Base-by-base conservation (phyloP, 2,888 invertebrate genomes). In the Orthosia gracilis region DNA sequence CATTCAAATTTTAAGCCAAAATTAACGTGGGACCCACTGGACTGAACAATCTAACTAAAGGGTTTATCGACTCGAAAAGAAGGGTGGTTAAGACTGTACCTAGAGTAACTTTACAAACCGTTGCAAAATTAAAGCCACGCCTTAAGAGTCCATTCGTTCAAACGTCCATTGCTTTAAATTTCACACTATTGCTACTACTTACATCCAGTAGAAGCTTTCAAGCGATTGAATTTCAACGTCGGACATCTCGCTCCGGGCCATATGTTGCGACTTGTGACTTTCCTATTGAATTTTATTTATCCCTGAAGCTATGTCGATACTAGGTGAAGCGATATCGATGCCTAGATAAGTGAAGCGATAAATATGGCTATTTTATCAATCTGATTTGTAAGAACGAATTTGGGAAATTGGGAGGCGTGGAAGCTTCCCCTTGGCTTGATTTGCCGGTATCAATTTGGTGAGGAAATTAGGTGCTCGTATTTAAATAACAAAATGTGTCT, bases 191-290 rank as follows among this genome's bases (percentile, higher is more conserved):
- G 71, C 72, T 81, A 69, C 64, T 73, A 79, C 76, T 85, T 76
- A 78, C 64, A 76, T 63, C 40, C 50, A 74, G 74, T 64, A 69
- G 85, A 82, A 86, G 89, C 89, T 90, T 87, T 90, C 88, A 89
- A 87, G 81, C 88, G 87, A 90, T 89, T 89, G 90, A 89, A 87
- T 87, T 89, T 85, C 85, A 78, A 74, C 86, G 86, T 85, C 82
- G 69, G 78, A 76, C 84, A 85, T 89, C 83, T 81, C 76, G 87
- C 89, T 86, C 69, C 73, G 62, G 85, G 90, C 92, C 91, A 91
- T 92, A 89, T 90, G 91, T 89, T 89, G 87, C 88, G 83, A 89
- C 89, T 90, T 89, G 86, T 82, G 87, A 90, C 88, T 90, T 89
- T 83, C 73, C 89, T 87, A 87, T 91, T 91, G 86, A 89, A 90